Percentiles rank a stretch among this genome's conserved stretches.
Conservation (phyloP, 2,888 invertebrate genomes). For the Drosophila ezoana region DNA sequence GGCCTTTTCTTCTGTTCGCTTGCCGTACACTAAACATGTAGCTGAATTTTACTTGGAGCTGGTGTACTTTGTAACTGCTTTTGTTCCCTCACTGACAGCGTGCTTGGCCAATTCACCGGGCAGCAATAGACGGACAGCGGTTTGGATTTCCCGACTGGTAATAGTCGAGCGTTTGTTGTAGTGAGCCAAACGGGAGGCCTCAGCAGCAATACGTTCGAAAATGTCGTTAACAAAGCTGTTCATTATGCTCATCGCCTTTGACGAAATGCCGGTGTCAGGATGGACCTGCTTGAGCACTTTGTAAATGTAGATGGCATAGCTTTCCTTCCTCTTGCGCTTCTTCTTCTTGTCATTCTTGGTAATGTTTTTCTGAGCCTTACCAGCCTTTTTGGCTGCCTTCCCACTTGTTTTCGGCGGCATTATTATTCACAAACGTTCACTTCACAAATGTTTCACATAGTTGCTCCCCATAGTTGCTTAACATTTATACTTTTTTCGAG, state of each 20-base stretch:
- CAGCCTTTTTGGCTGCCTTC: constrained; percentile 86
- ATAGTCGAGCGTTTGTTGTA: constrained; percentile 60
- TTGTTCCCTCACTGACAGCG: constrained; percentile 58
- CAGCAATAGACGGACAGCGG: constrained; percentile 54
- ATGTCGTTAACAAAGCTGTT: constrained; percentile 91
- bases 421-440: constrained; percentile 22
- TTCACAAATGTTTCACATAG: constrained; percentile 17
- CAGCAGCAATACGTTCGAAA: constrained; percentile 89
- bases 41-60: constrained; percentile 50
- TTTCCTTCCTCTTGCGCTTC: constrained; percentile 67
- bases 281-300: constrained; percentile 86
- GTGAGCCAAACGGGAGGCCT: constrained; percentile 88
- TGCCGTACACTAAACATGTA: background rate
- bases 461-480: background rate
- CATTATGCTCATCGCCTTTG: constrained; percentile 90
- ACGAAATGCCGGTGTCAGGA: constrained; percentile 88
- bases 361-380: constrained; percentile 87
- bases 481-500: constrained; percentile 30
- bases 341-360: constrained; percentile 87
- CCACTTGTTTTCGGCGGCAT: constrained; percentile 84
- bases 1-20: constrained; percentile 24
- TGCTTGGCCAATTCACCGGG: constrained; percentile 62
- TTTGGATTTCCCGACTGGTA: constrained; percentile 61
- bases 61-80: constrained; percentile 60
- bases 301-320: constrained; percentile 86